Evolutionary conservation across 1,140 invertebrate genomes (phyloP).

Genomic region (Rhagoletis zephyria): DNA sequence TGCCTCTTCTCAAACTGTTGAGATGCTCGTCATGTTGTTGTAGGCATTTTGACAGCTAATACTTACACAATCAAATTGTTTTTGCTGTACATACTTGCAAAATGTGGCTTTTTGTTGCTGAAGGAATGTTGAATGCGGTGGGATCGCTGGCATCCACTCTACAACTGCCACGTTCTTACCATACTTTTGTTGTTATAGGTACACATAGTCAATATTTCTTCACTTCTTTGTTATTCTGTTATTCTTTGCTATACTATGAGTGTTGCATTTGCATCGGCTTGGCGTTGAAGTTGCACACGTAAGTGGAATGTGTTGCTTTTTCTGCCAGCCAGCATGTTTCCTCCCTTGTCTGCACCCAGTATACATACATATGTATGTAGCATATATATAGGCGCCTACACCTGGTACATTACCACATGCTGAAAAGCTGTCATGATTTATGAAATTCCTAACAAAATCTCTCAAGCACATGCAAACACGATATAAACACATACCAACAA

Average conservation of each 20-base stretch:
- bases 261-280: neutral
- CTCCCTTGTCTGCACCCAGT: neutral
- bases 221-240: neutral
- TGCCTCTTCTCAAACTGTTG: too few species aligned
- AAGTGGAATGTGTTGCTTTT: neutral
- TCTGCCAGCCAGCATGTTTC: neutral
- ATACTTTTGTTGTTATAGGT: neutral
- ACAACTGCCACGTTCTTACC: neutral
- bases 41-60: neutral
- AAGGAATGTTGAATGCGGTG: neutral
- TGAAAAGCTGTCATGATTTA: constrained; percentile 45
- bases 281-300: neutral
- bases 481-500: too few species aligned
- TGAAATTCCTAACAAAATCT: constrained; percentile 41
- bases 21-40: neutral
- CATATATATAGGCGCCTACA: constrained; percentile 22
- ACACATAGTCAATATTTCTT: neutral
- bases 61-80: neutral
- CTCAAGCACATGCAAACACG: neutral
- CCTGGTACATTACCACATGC: constrained; percentile 4
- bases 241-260: neutral
- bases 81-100: neutral
- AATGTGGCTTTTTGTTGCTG: neutral
- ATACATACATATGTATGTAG: neutral
- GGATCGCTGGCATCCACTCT: neutral